Conservation (phyloP, 2,888 invertebrate species). For the Phragmatobia fuliginosa region DNA sequence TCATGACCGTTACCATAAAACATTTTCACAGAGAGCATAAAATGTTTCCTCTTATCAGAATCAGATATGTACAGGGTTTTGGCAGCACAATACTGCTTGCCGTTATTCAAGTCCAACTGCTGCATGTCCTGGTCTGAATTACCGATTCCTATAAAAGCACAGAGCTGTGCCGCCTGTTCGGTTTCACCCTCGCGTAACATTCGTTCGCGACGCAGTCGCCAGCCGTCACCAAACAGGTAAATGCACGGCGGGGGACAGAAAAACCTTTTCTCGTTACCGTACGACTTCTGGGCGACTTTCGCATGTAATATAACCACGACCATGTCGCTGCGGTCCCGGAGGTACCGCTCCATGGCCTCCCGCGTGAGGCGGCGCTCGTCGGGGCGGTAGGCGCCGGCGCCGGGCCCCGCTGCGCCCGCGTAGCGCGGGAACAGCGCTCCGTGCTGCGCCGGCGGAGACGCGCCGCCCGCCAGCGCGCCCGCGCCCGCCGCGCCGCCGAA, state of each 20-base stretch:
- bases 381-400: slow-evolving; percentile 89
- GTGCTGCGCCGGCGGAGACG: slow-evolving; percentile 88
- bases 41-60: slow-evolving; percentile 99
- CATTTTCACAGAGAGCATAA: slow-evolving; percentile 99
- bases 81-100: slow-evolving; percentile 99
- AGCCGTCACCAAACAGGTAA: slow-evolving; percentile 99
- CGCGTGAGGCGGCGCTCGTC: slow-evolving; percentile 94
- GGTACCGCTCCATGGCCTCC: slow-evolving; percentile 98
- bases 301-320: slow-evolving; percentile 99
- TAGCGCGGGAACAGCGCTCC: slow-evolving; percentile 89
- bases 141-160: slow-evolving; percentile 99
- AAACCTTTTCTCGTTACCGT: slow-evolving; percentile 99
- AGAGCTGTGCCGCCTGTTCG: slow-evolving; percentile 97
- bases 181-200: slow-evolving; percentile 96
- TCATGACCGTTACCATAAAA: slow-evolving; percentile 99
- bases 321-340: slow-evolving; percentile 97
- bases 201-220: slow-evolving; percentile 97
- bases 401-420: slow-evolving; percentile 85
- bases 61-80: slow-evolving; percentile 99
- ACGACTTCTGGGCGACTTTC: slow-evolving; percentile 99
- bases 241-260: slow-evolving; percentile 99
- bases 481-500: slow-evolving; percentile 89
- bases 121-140: slow-evolving; percentile 99
- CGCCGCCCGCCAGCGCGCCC: slow-evolving; percentile 91
- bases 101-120: slow-evolving; percentile 97